Evolutionary conservation across 2,797 vertebrate species (phyloP).

Genomic region (Diglossa cyanea): DNA sequence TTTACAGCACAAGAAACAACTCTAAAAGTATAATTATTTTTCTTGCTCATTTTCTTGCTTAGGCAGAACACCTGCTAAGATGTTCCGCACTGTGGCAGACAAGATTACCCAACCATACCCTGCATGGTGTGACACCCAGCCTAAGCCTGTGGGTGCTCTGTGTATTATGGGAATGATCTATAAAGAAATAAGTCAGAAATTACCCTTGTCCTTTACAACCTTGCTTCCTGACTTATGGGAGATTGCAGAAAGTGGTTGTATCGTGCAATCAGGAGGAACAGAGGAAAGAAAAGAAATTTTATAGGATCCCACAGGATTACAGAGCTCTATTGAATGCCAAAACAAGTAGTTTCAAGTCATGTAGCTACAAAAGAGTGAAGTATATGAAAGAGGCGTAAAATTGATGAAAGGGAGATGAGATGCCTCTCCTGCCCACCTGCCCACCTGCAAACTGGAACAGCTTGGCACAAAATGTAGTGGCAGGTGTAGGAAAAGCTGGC

Average conservation of each 20-base stretch:
- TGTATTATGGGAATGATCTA: not conserved
- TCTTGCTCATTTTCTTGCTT: not conserved
- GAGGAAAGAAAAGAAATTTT: not conserved
- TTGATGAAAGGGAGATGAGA: not conserved
- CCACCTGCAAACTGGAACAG: not conserved
- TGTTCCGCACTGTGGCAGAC: not conserved
- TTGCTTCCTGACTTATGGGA: not conserved
- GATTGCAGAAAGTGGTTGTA: not conserved
- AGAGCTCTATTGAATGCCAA: not conserved
- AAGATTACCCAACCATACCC: not conserved
- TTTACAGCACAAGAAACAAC: not conserved
- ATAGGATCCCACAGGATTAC: not conserved
- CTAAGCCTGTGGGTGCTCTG: not conserved
- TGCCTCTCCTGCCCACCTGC: not conserved
- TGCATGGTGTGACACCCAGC: not conserved
- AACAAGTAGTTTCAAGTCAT: not conserved
- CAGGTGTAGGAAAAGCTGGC: not conserved
- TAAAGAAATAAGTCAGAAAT: not conserved
- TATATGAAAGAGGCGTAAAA: not conserved
- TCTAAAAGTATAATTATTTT: not conserved
- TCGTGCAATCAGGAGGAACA: not conserved
- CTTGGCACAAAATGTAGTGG: not conserved
- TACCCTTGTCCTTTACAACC: not conserved
- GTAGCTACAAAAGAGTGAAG: not conserved
- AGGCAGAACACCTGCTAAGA: not conserved